Evolutionary conservation across 2,113 vertebrate species (phyloP).

Genomic region (Camelus dromedarius): DNA sequence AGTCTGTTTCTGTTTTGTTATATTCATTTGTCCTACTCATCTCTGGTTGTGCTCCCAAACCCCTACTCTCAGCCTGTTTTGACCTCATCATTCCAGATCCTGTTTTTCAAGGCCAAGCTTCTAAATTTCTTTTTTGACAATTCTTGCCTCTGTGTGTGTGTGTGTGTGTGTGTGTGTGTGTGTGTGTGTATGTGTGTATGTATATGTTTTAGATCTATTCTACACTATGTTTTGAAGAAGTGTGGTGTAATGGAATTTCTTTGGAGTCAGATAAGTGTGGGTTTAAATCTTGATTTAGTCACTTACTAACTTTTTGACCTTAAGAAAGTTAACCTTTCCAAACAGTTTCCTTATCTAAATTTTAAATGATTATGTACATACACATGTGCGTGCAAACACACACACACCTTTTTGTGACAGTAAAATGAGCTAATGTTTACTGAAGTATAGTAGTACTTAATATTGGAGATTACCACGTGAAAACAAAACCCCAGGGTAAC

Average conservation of each 20-base stretch:
- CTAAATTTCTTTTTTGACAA: not conserved
- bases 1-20: not conserved
- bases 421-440: slow-evolving; percentile 4
- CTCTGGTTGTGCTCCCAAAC: not conserved
- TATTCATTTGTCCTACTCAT: not conserved
- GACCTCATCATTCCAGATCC: not conserved
- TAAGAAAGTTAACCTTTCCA: slow-evolving; percentile 17
- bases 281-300: not conserved
- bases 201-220: not conserved
- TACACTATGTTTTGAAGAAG: slow-evolving; percentile 15
- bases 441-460: not conserved
- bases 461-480: not conserved
- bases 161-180: no score
- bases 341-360: not conserved
- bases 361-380: not conserved
- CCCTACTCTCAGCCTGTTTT: not conserved
- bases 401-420: not conserved
- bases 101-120: not conserved
- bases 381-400: not conserved
- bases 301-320: not conserved
- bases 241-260: not conserved
- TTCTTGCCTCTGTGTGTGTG: not conserved
- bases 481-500: not conserved
- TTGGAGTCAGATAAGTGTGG: not conserved
- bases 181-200: no score